phyloP scores from a whole-genome alignment of 2,797 vertebrate genomes.

The Onychomys arenicola region DNA sequence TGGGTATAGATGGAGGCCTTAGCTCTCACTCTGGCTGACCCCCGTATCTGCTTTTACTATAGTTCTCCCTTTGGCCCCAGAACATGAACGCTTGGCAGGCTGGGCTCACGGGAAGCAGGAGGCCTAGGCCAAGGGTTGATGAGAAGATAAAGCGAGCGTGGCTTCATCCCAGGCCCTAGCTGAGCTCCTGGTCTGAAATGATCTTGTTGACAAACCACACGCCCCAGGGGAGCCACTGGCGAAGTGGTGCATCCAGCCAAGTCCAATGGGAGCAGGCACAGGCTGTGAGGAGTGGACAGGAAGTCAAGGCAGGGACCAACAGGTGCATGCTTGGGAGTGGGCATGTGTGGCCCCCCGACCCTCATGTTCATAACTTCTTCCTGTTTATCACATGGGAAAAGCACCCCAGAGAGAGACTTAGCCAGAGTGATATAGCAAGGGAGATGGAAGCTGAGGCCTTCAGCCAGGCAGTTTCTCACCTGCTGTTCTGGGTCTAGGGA shows the following conservation, averaged over 20 bases:
- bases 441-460: rapidly evolving
- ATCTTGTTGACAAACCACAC: neutral
- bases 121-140: neutral
- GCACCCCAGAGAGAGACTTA: neutral
- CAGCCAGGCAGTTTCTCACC: no score
- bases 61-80: neutral
- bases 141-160: neutral
- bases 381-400: no score
- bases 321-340: neutral
- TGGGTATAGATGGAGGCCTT: neutral
- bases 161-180: neutral
- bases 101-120: neutral
- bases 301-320: neutral
- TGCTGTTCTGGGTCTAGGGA: neutral
- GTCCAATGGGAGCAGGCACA: neutral
- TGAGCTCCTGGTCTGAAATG: neutral
- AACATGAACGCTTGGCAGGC: neutral
- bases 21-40: neutral
- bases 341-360: neutral
- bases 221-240: neutral
- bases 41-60: neutral
- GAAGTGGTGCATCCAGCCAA: neutral
- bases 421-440: neutral
- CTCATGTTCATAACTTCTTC: neutral
- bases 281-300: neutral